Base-by-base conservation (phyloP, 2,797 vertebrate genomes). In the Selene dorsalis region DNA sequence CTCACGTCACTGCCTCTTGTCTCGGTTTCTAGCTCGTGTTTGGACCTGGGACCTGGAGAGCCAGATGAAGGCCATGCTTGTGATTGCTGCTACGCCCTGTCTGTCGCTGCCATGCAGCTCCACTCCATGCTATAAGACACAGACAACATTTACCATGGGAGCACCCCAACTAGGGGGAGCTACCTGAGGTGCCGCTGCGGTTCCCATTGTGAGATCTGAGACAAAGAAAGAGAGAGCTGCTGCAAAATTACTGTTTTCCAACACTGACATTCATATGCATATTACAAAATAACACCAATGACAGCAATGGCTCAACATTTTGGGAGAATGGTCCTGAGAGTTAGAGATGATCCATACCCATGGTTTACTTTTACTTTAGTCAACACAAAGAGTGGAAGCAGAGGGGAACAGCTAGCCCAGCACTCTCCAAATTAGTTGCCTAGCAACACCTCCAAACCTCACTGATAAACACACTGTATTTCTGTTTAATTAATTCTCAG, bases 121-220 rank as follows among this genome's bases (percentile, higher is more conserved):
- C 91, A 94, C 92, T 89, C 91, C 95, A 95, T 95, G 94, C 94
- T 93, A 86, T 84, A 88, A 82, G 83, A 92, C 93, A 93, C 93
- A 92, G 89, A 95, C 94, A 93, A 95, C 95, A 95, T 97, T 75
- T 98, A 99, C 98, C 97, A 98, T 91, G 84, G 96, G 94, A 84
- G 97, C 95, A 87, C 97, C 96, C 98, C 98, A 99, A 65, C 96
- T 97, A 75, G 97, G 96, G 80, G 98, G 96, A 89, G 97, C 97
- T 95, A 99, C 97, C 96, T 99, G 98, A 30, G 97, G 96, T 1
- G 97, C 95, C 95, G 52, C 96, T 96, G 91, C 92, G 94, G 90
- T 96, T 96, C 83, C 97, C 92, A 97, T 93, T 84, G 96, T 96
- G 73, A 93, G 97, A 96, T 93, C 97, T 98, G 94, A 39, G 68